phyloP scores from a whole-genome alignment of 2,113 vertebrate species.

The Leptobrachium leishanense region DNA sequence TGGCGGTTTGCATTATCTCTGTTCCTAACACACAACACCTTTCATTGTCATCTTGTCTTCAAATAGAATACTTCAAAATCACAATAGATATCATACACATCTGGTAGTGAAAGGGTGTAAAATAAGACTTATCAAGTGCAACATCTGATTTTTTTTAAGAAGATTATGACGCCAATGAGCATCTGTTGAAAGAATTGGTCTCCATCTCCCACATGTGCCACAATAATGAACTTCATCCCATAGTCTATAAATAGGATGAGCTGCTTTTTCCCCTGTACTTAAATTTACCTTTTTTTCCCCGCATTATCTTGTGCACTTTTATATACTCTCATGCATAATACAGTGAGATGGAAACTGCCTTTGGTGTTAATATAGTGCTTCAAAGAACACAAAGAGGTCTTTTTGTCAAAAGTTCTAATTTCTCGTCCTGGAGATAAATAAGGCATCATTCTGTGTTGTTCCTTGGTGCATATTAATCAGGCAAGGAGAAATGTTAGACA shows the following conservation, averaged over 20 bases:
- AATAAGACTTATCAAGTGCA: conserved; percentile 20
- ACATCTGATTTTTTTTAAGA: conserved; percentile 42
- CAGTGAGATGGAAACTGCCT: background rate
- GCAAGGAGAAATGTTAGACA: too few relatives aligned
- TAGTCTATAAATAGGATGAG: conserved; percentile 34
- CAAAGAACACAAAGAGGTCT: background rate
- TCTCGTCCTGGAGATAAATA: too few relatives aligned
- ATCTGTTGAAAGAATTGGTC: conserved; percentile 35
- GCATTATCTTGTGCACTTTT: conserved; percentile 9
- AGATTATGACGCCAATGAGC: conserved; percentile 37
- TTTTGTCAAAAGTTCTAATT: too few relatives aligned
- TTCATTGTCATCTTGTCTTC: background rate
- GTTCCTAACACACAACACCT: too few relatives aligned
- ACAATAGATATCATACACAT: conserved; percentile 3
- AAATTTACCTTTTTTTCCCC: conserved; percentile 11
- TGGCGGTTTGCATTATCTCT: too few relatives aligned
- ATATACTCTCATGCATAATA: background rate
- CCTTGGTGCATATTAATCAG: too few relatives aligned
- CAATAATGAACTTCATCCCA: conserved; percentile 37
- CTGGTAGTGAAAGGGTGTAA: conserved; percentile 6
- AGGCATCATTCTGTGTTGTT: too few relatives aligned
- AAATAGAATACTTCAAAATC: background rate
- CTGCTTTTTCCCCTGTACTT: conserved; percentile 1
- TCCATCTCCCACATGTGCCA: conserved; percentile 41
- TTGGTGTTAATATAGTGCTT: background rate